A percentile compares a stretch with the other conserved stretches of the same genome.
These are phyloP conservation scores for Paratilapia polleni DNA, from an alignment of 2,113 vertebrate species.

Conservation along the genomic window DNA sequence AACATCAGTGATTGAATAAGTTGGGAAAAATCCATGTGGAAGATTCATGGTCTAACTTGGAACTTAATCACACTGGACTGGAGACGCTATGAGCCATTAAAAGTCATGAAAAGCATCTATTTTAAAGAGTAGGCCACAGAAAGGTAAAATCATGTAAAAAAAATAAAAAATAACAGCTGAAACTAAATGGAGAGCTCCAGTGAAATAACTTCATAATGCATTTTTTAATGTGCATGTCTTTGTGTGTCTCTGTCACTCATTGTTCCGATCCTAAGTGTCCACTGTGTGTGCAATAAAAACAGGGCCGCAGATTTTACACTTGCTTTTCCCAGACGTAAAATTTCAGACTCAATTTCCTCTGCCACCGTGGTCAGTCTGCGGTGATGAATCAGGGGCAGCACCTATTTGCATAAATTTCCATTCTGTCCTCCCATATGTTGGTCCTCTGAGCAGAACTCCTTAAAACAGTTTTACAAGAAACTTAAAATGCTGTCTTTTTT, in stretches of 20 bases:
- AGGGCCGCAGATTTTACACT: background rate
- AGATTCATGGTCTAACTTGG: background rate
- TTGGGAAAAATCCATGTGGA: constrained; percentile 14
- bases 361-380: constrained; percentile 20
- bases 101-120: constrained; percentile 5
- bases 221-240: constrained; percentile 7
- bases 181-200: background rate
- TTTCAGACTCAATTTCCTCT: constrained; percentile 27
- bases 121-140: constrained; percentile 8
- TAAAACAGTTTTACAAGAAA: constrained; percentile 1
- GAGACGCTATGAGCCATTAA: constrained; percentile 25
- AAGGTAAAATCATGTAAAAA: background rate
- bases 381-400: constrained; percentile 21
- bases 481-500: background rate
- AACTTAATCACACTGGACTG: background rate
- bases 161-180: background rate
- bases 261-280: background rate
- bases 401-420: constrained; percentile 44
- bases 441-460: background rate
- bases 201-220: constrained; percentile 18
- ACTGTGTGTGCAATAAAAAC: background rate
- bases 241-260: background rate
- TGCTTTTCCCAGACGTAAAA: constrained; percentile 20
- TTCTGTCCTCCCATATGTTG: constrained; percentile 18
- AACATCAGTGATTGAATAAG: background rate